Conservation (phyloP, 2,113 vertebrate species). For the Clarias batrachus region DNA sequence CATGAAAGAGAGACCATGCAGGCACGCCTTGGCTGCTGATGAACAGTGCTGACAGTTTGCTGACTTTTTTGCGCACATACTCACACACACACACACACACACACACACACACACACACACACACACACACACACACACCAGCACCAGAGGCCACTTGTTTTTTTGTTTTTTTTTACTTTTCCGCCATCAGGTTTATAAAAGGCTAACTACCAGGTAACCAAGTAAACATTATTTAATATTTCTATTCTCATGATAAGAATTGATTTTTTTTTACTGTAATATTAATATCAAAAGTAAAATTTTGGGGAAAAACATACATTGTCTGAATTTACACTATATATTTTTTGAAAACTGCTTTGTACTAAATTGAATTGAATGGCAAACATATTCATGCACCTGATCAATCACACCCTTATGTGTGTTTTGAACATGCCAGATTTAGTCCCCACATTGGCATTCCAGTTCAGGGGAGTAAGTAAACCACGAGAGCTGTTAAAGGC, state of each 20-base stretch:
- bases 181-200: background rate
- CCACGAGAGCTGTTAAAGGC: no score
- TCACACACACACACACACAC: slow-evolving; percentile 35
- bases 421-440: background rate
- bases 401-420: background rate
- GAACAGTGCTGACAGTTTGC: slow-evolving; percentile 61
- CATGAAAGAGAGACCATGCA: slow-evolving; percentile 58
- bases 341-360: background rate
- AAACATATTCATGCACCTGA: background rate
- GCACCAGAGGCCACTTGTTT: no score
- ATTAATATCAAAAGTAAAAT: no score
- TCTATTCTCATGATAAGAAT: no score
- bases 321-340: background rate
- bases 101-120: background rate
- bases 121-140: background rate
- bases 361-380: background rate
- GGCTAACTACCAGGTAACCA: no score
- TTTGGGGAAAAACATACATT: background rate
- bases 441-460: background rate
- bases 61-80: slow-evolving; percentile 33
- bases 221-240: no score
- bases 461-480: background rate
- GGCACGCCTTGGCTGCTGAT: slow-evolving; percentile 59
- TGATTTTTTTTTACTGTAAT: no score
- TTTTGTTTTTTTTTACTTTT: background rate